Evolutionary conservation across 2,113 vertebrate species (phyloP).

Genomic region (Indicator indicator): DNA sequence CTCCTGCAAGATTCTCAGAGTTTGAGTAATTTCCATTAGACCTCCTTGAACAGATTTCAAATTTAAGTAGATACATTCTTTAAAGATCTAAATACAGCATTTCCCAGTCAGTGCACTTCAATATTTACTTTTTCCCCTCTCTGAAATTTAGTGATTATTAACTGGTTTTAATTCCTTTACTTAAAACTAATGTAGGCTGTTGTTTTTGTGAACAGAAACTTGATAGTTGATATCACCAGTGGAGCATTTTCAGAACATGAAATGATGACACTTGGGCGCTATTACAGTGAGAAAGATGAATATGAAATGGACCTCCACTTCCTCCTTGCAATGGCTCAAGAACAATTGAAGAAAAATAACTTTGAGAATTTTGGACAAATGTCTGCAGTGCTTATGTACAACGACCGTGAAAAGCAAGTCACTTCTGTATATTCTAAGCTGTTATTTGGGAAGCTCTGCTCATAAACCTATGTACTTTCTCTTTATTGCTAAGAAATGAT

Average conservation of each 20-base stretch:
- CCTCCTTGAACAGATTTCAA: not conserved
- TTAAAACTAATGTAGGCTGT: not conserved
- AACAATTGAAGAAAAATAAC: conserved; percentile 82
- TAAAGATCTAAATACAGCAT: not conserved
- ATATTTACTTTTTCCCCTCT: not conserved
- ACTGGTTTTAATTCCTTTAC: not conserved
- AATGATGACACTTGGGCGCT: conserved; percentile 82
- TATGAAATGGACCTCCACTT: conserved; percentile 55
- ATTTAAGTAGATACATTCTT: not conserved
- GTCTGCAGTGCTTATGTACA: conserved; percentile 68
- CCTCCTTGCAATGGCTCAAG: conserved; percentile 81
- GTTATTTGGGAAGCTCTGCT: not conserved
- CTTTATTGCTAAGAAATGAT: not conserved
- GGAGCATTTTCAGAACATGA: conserved; percentile 85
- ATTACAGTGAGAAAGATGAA: conserved; percentile 70
- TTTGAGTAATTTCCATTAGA: not conserved
- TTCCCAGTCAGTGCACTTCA: not conserved
- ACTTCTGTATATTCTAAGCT: conserved; percentile 5
- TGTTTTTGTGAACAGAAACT: conserved; percentile 73
- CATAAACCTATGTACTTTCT: not conserved
- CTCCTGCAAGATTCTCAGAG: not conserved
- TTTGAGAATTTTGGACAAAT: conserved; percentile 84
- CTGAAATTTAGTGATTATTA: not conserved
- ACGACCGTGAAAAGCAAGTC: conserved; percentile 83
- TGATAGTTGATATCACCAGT: conserved; percentile 73